Base-by-base conservation (phyloP, 2,797 vertebrate genomes). In the Xiphorhynchus erythropygius region DNA sequence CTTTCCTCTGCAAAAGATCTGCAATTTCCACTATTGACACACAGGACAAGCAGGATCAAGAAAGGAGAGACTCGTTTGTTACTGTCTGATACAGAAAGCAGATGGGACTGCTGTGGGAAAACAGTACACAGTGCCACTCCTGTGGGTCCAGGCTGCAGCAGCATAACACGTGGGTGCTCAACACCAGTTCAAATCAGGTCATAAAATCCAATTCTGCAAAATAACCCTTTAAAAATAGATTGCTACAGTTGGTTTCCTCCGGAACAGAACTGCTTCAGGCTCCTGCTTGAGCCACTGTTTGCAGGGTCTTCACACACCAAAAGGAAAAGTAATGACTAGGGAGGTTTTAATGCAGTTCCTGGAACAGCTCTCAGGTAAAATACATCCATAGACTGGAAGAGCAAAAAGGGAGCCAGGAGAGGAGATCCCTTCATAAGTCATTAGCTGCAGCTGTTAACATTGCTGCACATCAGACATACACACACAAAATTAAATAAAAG, bases 221-320 rank as follows among this genome's bases (percentile, higher is more conserved):
- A 92, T 84, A 96, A 93, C 84, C 68, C 90, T 81, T 93, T 80
- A 90, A 96, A 97, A 97, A 95, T 86, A 96, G 91, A 96, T 93
- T 90, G 44, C 67, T 88, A 88, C 73, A 89, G 70, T 89, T 95
- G 67, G 76, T 44, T 91, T 89, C 60, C 70, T 96, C 67, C 78
- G 76, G 84, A 96, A 81, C 44, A 32, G 65, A 75, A 92, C 57
- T 90, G 85, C 81, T 96, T 86, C 87, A 83, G 92, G 75, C 85
- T 93, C 64, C 81, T 86, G 67, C 68, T 22, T 19, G 5, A 93
- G 76, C 83, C 74, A 49, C 83, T 6, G 5, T 68, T 93, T 63
- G 37, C 47, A 90, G 65, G 55, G 76, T 81, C 52, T 86, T 81
- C 9, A 2, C n/a, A 50, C 87, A 95, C 59, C 33, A 74, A 73